Percentiles rank a stretch among this genome's conserved stretches.
These are phyloP conservation scores for Megalonaias nervosa DNA, from an alignment of 1,140 invertebrate genomes.

Conservation along the genomic window DNA sequence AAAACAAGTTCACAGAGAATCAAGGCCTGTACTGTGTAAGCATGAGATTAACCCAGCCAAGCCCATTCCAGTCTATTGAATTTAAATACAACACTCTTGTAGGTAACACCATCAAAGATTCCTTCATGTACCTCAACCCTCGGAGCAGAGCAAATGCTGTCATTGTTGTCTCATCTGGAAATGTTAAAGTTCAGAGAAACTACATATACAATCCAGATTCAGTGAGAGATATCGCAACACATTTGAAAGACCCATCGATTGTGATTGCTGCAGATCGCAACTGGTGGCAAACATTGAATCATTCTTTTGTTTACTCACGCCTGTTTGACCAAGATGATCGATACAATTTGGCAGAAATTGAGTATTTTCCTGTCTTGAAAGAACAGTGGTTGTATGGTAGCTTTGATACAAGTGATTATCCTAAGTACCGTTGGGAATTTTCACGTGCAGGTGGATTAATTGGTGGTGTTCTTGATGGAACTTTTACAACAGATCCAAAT, in stretches of 20 bases:
- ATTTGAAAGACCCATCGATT: conserved; percentile 94
- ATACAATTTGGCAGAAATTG: conserved; percentile 67
- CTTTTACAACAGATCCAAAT: conserved; percentile 38
- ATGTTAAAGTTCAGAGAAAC: conserved; percentile 92
- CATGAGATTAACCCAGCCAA: conserved; percentile 89
- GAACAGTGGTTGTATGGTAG: conserved; percentile 54
- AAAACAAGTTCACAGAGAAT: conserved; percentile 93
- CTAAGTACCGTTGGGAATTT: conserved; percentile 53
- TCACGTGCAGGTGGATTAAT: conserved; percentile 35
- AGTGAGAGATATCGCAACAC: conserved; percentile 93
- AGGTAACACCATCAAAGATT: conserved; percentile 90
- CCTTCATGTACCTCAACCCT: conserved; percentile 83
- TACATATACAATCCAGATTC: conserved; percentile 91
- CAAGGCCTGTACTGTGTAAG: conserved; percentile 89
- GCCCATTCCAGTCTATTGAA: conserved; percentile 83
- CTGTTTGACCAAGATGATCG: conserved; percentile 69
- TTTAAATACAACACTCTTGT: conserved; percentile 92
- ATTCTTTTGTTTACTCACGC: conserved; percentile 48
- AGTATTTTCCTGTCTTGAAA: conserved; percentile 66
- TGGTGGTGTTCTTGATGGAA: conserved; percentile 56
- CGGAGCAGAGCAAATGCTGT: conserved; percentile 87
- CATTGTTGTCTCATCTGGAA: conserved; percentile 88
- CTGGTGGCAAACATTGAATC: conserved; percentile 83
- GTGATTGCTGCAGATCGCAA: conserved; percentile 95
- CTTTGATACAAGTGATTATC: conserved; percentile 45